phyloP scores from a whole-genome alignment of 2,888 invertebrate genomes.

The Adineta ricciae region DNA sequence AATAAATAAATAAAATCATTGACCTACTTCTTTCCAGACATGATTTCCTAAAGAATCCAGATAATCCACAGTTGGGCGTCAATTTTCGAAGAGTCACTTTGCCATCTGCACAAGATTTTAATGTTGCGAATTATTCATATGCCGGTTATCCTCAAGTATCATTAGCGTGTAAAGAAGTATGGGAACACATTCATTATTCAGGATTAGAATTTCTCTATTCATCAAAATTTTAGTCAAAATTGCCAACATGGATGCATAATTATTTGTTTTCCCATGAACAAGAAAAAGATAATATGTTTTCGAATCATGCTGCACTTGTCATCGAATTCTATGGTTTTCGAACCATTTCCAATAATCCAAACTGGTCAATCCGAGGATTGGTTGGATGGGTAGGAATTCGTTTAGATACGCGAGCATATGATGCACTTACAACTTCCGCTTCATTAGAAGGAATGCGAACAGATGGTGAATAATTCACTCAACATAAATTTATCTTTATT shows the following conservation, averaged over 20 bases:
- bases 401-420: slow-evolving; percentile 25
- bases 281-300: slow-evolving; percentile 33
- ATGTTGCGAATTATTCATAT: not conserved
- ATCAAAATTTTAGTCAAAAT: not conserved
- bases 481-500: not conserved
- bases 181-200: no score
- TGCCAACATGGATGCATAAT: slow-evolving; percentile 29
- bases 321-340: slow-evolving; percentile 31
- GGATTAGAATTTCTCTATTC: not conserved
- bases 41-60: not conserved
- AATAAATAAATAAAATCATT: not conserved
- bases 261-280: slow-evolving; percentile 27
- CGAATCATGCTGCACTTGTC: slow-evolving; percentile 22
- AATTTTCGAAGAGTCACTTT: not conserved
- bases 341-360: not conserved
- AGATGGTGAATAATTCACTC: not conserved
- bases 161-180: slow-evolving; percentile 4
- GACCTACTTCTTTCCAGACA: not conserved
- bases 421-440: slow-evolving; percentile 8
- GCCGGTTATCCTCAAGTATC: not conserved
- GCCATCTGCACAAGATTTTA: slow-evolving; percentile 9
- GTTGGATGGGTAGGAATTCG: slow-evolving; percentile 27
- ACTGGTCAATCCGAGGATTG: not conserved
- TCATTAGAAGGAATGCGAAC: slow-evolving; percentile 25
- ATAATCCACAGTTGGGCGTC: not conserved